phyloP scores from a whole-genome alignment of 2,797 vertebrate genomes.

The Otolemur crassicaudatus region DNA sequence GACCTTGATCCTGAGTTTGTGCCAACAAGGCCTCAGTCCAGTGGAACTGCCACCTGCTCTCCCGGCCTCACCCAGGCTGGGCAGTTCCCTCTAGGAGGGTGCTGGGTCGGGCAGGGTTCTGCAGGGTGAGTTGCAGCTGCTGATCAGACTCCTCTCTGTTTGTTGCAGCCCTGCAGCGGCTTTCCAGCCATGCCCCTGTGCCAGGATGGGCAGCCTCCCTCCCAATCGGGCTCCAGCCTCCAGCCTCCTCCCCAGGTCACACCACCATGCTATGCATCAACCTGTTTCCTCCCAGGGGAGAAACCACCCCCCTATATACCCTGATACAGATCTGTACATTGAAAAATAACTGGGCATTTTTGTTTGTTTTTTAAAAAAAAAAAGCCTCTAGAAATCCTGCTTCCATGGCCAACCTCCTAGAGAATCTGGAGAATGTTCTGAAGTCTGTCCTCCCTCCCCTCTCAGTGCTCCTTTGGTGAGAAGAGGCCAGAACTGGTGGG shows the following conservation, averaged over 20 bases:
- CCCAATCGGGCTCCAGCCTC: slow-evolving; percentile 89
- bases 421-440: neutral
- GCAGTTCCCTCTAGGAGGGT: too few species aligned
- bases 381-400: neutral
- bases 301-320: slow-evolving; percentile 96
- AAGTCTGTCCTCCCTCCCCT: neutral
- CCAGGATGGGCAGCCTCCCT: slow-evolving; percentile 87
- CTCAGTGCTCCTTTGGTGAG: too few species aligned
- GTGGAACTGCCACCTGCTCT: neutral
- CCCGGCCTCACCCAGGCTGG: neutral
- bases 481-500: neutral
- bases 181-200: slow-evolving; percentile 89
- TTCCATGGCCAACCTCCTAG: neutral
- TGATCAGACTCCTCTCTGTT: slow-evolving; percentile 74
- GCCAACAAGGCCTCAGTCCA: neutral
- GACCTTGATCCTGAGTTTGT: neutral
- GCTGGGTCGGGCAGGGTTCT: neutral
- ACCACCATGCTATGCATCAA: slow-evolving; percentile 87
- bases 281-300: slow-evolving; percentile 91
- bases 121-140: neutral
- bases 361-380: neutral
- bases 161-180: slow-evolving; percentile 89
- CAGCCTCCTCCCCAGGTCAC: slow-evolving; percentile 91
- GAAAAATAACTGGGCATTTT: neutral
- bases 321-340: slow-evolving; percentile 82